Conservation (phyloP, 2,888 invertebrate species). For the Agrypnus murinus region DNA sequence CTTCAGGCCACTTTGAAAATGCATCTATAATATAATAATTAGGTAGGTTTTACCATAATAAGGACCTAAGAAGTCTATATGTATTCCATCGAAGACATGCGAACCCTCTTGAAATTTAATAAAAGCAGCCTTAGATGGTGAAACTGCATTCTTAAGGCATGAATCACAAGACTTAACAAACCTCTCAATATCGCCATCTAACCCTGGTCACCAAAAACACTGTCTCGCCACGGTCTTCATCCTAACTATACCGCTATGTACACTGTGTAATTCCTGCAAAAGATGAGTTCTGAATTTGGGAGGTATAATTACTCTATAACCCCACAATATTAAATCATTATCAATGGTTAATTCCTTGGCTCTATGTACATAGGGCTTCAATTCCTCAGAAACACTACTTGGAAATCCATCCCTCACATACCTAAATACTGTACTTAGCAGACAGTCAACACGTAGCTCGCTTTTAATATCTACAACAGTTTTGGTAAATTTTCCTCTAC, state of each 20-base stretch:
- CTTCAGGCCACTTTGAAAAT: conserved; percentile 50
- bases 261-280: conserved; percentile 43
- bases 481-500: neutral
- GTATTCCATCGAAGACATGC: conserved; percentile 65
- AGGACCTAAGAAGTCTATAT: conserved; percentile 70
- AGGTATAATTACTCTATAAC: conserved; percentile 27
- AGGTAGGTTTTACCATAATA: conserved; percentile 53
- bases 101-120: conserved; percentile 56
- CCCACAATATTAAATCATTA: conserved; percentile 41
- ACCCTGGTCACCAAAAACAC: conserved; percentile 59
- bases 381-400: neutral
- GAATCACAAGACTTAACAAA: conserved; percentile 54
- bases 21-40: conserved; percentile 48
- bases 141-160: conserved; percentile 57
- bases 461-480: neutral
- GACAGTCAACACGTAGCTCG: neutral
- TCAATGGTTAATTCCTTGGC: neutral
- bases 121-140: conserved; percentile 57
- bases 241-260: conserved; percentile 51
- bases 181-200: conserved; percentile 59
- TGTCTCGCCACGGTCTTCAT: conserved; percentile 59
- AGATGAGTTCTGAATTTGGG: conserved; percentile 29
- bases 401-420: neutral
- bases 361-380: neutral
- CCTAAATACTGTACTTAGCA: neutral